A percentile compares a stretch with the other conserved stretches of the same genome.
phyloP scores from a whole-genome alignment of 2,797 vertebrate species.

The Poecilia gillii region DNA sequence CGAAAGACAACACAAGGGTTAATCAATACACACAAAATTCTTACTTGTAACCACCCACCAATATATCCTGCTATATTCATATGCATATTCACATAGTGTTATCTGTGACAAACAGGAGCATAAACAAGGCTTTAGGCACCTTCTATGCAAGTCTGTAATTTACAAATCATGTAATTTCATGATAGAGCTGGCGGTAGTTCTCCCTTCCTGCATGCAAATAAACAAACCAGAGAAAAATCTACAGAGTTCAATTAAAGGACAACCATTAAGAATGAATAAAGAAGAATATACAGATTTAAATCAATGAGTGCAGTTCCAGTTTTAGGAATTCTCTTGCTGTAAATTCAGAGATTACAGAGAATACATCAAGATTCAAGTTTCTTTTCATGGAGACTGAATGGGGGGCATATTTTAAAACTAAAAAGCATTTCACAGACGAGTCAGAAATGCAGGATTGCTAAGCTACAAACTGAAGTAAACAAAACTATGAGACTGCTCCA shows the following conservation, averaged over 20 bases:
- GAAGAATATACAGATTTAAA: slow-evolving; percentile 8
- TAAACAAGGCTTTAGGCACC: slow-evolving; percentile 42
- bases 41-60: not conserved
- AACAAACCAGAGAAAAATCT: slow-evolving; percentile 31
- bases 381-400: not conserved
- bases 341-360: slow-evolving; percentile 4
- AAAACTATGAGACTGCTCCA: slow-evolving; percentile 41
- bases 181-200: slow-evolving; percentile 42
- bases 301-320: slow-evolving; percentile 6
- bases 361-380: slow-evolving; percentile 4
- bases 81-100: slow-evolving; percentile 9
- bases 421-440: slow-evolving; percentile 10
- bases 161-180: slow-evolving; percentile 69
- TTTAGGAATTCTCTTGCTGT: slow-evolving; percentile 5
- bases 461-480: slow-evolving; percentile 53
- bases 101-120: slow-evolving; percentile 50
- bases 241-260: slow-evolving; percentile 56
- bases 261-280: slow-evolving; percentile 22
- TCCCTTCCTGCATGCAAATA: slow-evolving; percentile 26
- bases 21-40: not conserved
- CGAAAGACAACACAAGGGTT: no score
- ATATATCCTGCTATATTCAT: not conserved
- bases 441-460: slow-evolving; percentile 23
- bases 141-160: slow-evolving; percentile 45
- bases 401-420: slow-evolving; percentile 18